Evolutionary conservation across 2,797 vertebrate species (phyloP), one percentile per base, ranked within the genome.

Genomic region (Sardinella longiceps): DNA sequence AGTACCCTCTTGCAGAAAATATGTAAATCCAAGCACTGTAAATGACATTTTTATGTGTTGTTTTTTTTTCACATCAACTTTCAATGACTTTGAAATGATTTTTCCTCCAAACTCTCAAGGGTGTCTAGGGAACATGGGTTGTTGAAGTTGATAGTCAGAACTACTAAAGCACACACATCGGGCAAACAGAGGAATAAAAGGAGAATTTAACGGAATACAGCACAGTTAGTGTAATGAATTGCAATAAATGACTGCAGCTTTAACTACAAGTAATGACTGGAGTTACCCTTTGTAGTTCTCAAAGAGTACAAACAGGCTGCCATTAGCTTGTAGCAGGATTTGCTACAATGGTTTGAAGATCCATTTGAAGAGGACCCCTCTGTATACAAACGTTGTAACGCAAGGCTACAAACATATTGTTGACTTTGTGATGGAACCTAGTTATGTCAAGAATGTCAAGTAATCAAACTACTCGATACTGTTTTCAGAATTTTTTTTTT

Each of bases 401-500:
- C 5, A 77, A 39, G 39, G 37, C 37, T 39, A 43, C 20, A 39
- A 43, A 77, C 37, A 43, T 2, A 77, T 7, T 43, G 70, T 39
- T 77, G 70, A 77, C 12, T 77, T 23, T 15, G 39, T 77, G 15
- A 77, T 77, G 70, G 70, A 37, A 37, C 15, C 20, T 3, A 37
- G 37, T 77, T 77, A 37, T 77, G 18, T 77, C 37, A 43, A 43
- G 37, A 5, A 77, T 77, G 70, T 33, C 70, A 77, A 77, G 37
- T 37, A 77, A 77, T 43, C 70, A 77, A 77, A 77, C 70, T 77
- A 77, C 33, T 77, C 39, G 7, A 37, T 77, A 77, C 70, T 23
- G 9, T 45, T 23, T 77, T 43, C 70, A 37, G 82, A 60, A 60
- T 88, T 93, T 93, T 94, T 93, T 93, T 94, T 89, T 89, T 90